These are phyloP conservation scores for Lanius ludovicianus DNA, from an alignment of 2,113 vertebrate species.

Conservation along the genomic window DNA sequence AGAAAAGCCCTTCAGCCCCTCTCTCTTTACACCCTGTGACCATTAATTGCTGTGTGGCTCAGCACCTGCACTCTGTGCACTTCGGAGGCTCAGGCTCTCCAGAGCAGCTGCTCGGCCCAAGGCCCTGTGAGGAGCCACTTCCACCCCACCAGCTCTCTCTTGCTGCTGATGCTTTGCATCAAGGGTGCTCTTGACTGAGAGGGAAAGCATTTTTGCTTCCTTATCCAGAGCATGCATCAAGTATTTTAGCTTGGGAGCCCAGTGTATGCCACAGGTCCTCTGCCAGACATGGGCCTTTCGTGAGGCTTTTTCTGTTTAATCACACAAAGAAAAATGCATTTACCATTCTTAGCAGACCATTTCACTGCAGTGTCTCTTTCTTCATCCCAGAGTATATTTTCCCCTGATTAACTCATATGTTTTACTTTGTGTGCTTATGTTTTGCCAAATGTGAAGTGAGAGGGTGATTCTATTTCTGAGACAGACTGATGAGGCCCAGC, in stretches of 20 bases:
- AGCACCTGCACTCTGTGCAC: not conserved
- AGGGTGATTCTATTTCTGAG: not conserved
- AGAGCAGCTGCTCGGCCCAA: not conserved
- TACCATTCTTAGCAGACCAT: not conserved
- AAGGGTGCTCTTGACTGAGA: not conserved
- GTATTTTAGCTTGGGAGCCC: not conserved
- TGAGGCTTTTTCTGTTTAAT: not conserved
- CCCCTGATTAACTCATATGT: not conserved
- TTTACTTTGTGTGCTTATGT: not conserved
- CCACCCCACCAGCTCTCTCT: not conserved
- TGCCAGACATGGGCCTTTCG: not conserved
- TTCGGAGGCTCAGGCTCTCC: not conserved
- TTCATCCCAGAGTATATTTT: not conserved
- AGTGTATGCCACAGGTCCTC: not conserved
- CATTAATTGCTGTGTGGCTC: fast-evolving
- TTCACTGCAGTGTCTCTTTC: not conserved
- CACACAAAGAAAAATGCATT: not conserved
- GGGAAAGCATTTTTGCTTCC: not conserved
- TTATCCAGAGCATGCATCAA: not conserved
- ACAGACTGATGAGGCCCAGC: not conserved
- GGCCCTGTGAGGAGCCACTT: not conserved
- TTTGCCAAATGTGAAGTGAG: not conserved
- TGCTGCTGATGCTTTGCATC: not conserved
- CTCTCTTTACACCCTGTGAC: not conserved
- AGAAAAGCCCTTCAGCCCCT: not conserved